Percentiles rank a stretch among this genome's conserved stretches.
These are phyloP conservation scores for Tyria jacobaeae DNA, from an alignment of 2,888 invertebrate genomes.

Conservation along the genomic window DNA sequence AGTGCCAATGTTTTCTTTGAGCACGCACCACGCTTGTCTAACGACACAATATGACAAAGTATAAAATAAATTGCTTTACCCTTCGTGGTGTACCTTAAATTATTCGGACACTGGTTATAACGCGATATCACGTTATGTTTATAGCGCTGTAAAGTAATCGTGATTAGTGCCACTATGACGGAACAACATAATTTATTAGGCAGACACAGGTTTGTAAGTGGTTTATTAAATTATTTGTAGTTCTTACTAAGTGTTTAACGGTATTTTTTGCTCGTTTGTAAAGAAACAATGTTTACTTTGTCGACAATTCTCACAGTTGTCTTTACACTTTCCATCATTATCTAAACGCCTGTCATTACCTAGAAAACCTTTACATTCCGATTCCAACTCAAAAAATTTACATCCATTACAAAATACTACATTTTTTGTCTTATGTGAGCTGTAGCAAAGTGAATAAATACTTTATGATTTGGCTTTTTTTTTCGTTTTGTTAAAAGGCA, in stretches of 20 bases:
- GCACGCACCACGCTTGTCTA: constrained; percentile 49
- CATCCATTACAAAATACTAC: neutral
- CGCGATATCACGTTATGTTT: constrained; percentile 22
- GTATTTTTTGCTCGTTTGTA: constrained; percentile 37
- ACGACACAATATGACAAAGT: constrained; percentile 30
- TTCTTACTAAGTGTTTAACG: constrained; percentile 6
- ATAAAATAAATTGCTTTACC: constrained; percentile 17
- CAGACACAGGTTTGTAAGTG: constrained; percentile 53
- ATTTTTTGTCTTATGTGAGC: too few species aligned
- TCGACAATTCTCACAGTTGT: constrained; percentile 54
- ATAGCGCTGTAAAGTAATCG: constrained; percentile 41
- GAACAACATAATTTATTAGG: constrained; percentile 65
- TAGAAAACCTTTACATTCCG: constrained; percentile 40
- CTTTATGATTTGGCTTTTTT: too few species aligned
- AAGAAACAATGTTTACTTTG: constrained; percentile 45
- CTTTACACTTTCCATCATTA: constrained; percentile 53
- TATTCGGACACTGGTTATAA: neutral
- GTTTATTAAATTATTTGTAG: constrained; percentile 15
- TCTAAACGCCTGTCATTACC: constrained; percentile 35
- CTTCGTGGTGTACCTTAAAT: constrained; percentile 7
- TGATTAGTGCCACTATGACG: constrained; percentile 54
- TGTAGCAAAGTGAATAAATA: too few species aligned
- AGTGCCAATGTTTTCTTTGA: constrained; percentile 57
- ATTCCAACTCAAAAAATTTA: constrained; percentile 9
- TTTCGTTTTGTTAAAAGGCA: too few species aligned